Conservation (phyloP, 2,888 invertebrate genomes). For the Auanema sp. region DNA sequence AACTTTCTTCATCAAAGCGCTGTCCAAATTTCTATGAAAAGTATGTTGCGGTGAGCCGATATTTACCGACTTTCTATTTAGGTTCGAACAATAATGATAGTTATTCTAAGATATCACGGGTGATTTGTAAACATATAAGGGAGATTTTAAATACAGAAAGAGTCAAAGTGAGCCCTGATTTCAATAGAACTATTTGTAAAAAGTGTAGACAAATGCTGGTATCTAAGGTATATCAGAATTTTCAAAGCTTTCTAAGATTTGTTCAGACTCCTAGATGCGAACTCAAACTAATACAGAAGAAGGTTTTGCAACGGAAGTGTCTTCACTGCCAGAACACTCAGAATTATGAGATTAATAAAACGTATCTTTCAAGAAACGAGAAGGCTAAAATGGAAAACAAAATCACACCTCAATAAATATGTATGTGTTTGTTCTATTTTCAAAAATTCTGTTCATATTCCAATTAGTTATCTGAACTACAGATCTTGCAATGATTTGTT, state of each 20-base stretch:
- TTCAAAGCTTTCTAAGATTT: not conserved
- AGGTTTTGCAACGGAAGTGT: slow-evolving; percentile 25
- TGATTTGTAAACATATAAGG: slow-evolving; percentile 35
- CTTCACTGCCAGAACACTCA: slow-evolving; percentile 17
- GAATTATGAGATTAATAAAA: slow-evolving; percentile 19
- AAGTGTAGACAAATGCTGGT: slow-evolving; percentile 45
- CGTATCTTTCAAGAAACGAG: slow-evolving; percentile 15
- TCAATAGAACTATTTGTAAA: slow-evolving; percentile 43
- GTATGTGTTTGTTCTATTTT: not conserved
- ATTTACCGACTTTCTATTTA: slow-evolving; percentile 3
- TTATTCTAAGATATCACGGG: slow-evolving; percentile 40
- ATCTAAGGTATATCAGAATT: slow-evolving; percentile 21
- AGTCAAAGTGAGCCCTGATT: slow-evolving; percentile 38
- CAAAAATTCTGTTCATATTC: not conserved
- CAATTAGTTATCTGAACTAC: not conserved
- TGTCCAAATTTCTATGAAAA: slow-evolving; percentile 23
- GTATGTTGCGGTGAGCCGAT: slow-evolving; percentile 17
- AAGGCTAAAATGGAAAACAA: not conserved
- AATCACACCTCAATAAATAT: too few relatives aligned
- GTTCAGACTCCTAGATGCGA: slow-evolving; percentile 18
- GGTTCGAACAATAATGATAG: slow-evolving; percentile 36
- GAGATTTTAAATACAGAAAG: slow-evolving; percentile 44
- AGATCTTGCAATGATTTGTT: too few relatives aligned
- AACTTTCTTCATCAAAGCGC: slow-evolving; percentile 35
- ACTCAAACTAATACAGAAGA: slow-evolving; percentile 21